A percentile compares a stretch with the other conserved stretches of the same genome.
These are phyloP conservation scores for Yponomeuta evonymella DNA, from an alignment of 2,888 invertebrate genomes.

Conservation along the genomic window DNA sequence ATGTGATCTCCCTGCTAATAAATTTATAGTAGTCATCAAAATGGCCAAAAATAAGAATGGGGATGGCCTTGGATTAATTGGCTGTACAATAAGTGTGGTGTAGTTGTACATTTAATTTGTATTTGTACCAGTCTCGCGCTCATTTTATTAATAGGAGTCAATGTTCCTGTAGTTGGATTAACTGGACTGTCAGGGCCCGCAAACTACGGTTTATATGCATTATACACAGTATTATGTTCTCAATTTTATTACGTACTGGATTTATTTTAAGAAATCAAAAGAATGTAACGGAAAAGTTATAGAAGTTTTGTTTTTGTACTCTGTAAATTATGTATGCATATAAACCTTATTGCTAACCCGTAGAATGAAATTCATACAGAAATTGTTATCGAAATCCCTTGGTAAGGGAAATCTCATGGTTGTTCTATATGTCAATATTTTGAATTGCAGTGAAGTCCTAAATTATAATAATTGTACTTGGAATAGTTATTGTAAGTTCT, in stretches of 20 bases:
- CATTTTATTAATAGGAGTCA: constrained; percentile 14
- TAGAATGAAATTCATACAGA: constrained; percentile 7
- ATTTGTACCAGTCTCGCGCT: not conserved
- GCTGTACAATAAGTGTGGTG: not conserved
- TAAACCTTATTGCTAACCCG: constrained; percentile 9
- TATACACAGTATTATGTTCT: constrained; percentile 22
- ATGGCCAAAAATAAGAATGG: not conserved
- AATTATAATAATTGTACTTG: too few relatives aligned
- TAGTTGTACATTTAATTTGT: not conserved
- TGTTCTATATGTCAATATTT: constrained; percentile 6
- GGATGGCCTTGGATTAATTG: not conserved
- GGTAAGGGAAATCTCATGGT: constrained; percentile 1
- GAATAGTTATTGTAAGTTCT: too few relatives aligned
- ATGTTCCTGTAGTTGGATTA: constrained; percentile 29
- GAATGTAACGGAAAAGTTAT: constrained; percentile 4
- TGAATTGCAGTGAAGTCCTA: not conserved
- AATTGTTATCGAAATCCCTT: not conserved
- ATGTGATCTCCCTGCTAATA: too few relatives aligned
- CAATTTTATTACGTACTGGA: not conserved
- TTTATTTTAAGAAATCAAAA: not conserved
- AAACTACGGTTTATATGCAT: constrained; percentile 32
- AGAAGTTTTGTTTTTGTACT: constrained; percentile 19
- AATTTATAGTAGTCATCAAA: too few relatives aligned
- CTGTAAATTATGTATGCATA: constrained; percentile 8
- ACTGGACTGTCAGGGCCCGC: constrained; percentile 25